Percentiles rank a stretch among this genome's conserved stretches.
These are phyloP conservation scores for Homarus americanus DNA, from an alignment of 1,140 invertebrate genomes.

Conservation along the genomic window DNA sequence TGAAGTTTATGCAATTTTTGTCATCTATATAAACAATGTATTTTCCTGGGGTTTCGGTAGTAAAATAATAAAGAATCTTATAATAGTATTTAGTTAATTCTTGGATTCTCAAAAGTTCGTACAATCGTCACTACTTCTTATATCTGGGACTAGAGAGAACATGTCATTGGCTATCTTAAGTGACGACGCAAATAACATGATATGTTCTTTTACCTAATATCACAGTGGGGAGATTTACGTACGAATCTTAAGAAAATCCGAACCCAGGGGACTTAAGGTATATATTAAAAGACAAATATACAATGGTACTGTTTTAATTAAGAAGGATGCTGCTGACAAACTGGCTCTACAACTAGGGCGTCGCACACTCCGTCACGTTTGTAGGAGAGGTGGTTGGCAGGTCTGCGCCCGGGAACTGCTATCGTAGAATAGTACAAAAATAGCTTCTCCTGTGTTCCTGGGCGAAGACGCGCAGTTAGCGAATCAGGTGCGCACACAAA, in stretches of 20 bases:
- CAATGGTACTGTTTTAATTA: constrained; percentile 71
- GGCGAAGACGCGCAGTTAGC: constrained; percentile 62
- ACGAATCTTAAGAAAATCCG: no score
- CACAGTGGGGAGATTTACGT: no score
- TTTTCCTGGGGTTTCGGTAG: no score
- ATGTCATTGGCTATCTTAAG: neutral
- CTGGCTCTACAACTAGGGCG: constrained; percentile 66
- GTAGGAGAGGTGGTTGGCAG: constrained; percentile 32
- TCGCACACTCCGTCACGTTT: constrained; percentile 59
- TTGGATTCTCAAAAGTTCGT: neutral
- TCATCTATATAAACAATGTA: no score
- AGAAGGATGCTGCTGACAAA: constrained; percentile 72
- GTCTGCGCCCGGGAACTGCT: constrained; percentile 68
- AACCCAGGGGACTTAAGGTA: no score
- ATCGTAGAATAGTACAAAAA: constrained; percentile 72
- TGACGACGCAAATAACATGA: neutral
- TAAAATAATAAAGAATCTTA: neutral
- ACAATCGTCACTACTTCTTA: neutral
- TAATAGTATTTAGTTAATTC: neutral
- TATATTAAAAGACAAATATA: neutral
- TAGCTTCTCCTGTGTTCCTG: constrained; percentile 70
- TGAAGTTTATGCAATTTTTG: no score
- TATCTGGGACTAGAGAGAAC: neutral
- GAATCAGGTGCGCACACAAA: constrained; percentile 67
- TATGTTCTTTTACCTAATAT: neutral